phyloP scores from a whole-genome alignment of 2,113 vertebrate genomes.

The Oreotrochilus melanogaster region DNA sequence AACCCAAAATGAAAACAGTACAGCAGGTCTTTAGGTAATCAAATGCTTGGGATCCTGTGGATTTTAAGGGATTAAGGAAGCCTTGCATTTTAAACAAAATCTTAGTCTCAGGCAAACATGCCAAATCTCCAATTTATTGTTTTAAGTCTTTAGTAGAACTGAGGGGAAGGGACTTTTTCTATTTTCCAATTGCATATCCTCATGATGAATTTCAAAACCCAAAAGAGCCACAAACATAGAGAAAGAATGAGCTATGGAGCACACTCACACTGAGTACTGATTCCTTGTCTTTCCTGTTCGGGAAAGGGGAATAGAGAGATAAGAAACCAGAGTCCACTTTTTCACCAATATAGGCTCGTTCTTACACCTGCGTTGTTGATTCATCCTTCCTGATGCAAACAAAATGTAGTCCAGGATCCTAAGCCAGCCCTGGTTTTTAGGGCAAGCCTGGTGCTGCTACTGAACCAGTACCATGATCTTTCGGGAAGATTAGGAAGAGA shows the following conservation, averaged over 20 bases:
- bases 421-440: background rate
- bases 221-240: background rate
- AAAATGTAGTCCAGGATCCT: background rate
- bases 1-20: background rate
- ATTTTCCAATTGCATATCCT: background rate
- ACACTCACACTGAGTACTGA: rapidly evolving
- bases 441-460: background rate
- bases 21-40: background rate
- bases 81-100: background rate
- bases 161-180: background rate
- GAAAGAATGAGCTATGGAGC: background rate
- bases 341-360: background rate
- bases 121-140: background rate
- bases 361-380: rapidly evolving
- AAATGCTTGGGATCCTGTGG: background rate
- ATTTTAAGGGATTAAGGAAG: background rate
- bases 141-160: background rate
- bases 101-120: background rate
- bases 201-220: background rate
- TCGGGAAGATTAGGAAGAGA: background rate
- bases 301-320: background rate
- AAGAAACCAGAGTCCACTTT: background rate
- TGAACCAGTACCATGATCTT: background rate
- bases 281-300: background rate
- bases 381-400: background rate